Percentiles rank a stretch among this genome's conserved stretches.
Evolutionary conservation across 2,113 vertebrate species (phyloP).

Genomic region (Tenebrosternarchus preto): DNA sequence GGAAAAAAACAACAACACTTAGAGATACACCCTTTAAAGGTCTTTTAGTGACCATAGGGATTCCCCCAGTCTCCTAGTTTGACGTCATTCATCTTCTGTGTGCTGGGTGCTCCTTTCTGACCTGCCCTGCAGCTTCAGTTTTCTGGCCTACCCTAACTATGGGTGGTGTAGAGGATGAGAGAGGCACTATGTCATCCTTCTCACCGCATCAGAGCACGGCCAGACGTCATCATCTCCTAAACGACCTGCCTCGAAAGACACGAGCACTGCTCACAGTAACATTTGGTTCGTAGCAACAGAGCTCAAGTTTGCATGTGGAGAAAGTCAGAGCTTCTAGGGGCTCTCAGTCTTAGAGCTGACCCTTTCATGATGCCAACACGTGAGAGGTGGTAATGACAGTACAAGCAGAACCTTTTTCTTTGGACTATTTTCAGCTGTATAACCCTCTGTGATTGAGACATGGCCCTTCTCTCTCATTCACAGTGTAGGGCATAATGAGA

Average conservation of each 20-base stretch:
- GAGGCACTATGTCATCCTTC: background rate
- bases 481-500: slow-evolving; percentile 98
- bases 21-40: background rate
- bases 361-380: background rate
- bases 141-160: too few relatives aligned
- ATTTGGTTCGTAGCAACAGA: too few relatives aligned
- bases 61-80: background rate
- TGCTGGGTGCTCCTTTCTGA: too few relatives aligned
- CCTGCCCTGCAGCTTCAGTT: too few relatives aligned
- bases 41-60: background rate
- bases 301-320: background rate
- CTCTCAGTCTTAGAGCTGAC: background rate
- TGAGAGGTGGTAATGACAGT: background rate
- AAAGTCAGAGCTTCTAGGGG: too few relatives aligned
- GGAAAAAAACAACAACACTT: background rate
- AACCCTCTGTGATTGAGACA: slow-evolving; percentile 44
- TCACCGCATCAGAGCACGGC: background rate
- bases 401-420: too few relatives aligned
- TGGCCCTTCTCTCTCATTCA: slow-evolving; percentile 75
- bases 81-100: background rate
- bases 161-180: background rate
- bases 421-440: background rate
- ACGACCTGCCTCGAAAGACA: too few relatives aligned
- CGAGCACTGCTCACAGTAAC: too few relatives aligned
- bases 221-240: background rate